Conservation (phyloP, 2,888 invertebrate species). For the Embidobia sp. region DNA sequence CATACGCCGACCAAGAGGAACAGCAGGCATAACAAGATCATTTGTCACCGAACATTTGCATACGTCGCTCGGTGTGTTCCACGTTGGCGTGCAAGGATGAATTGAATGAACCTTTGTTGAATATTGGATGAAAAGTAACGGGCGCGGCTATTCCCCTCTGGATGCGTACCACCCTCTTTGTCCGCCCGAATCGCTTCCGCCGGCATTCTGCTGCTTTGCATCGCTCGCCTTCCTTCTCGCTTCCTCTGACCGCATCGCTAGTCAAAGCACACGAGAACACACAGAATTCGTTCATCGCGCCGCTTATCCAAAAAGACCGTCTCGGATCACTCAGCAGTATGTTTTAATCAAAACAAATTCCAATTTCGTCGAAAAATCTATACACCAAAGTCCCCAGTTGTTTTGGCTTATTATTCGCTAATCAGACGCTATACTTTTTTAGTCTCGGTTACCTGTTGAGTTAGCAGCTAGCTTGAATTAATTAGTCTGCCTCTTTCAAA, state of each 20-base stretch:
- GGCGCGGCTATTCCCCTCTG: slow-evolving; percentile 68
- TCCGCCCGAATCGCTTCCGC: slow-evolving; percentile 46
- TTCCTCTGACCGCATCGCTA: slow-evolving; percentile 51
- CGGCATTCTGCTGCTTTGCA: slow-evolving; percentile 54
- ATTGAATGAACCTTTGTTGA: slow-evolving; percentile 77
- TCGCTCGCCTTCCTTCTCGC: slow-evolving; percentile 52
- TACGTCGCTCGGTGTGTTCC: slow-evolving; percentile 74
- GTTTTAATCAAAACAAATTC: slow-evolving; percentile 39
- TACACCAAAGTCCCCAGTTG: too few relatives aligned
- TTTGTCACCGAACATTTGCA: slow-evolving; percentile 79
- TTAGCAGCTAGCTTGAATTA: too few relatives aligned
- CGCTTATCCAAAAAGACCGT: slow-evolving; percentile 45
- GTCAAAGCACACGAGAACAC: slow-evolving; percentile 33
- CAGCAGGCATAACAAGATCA: slow-evolving; percentile 79
- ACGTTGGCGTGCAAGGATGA: slow-evolving; percentile 73
- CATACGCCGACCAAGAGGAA: slow-evolving; percentile 67
- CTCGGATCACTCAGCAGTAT: slow-evolving; percentile 17
- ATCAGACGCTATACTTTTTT: slow-evolving; percentile 11
- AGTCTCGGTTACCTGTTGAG: too few relatives aligned
- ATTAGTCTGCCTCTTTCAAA: too few relatives aligned
- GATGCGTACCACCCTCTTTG: slow-evolving; percentile 50
- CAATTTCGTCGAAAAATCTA: not conserved
- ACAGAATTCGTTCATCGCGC: slow-evolving; percentile 37
- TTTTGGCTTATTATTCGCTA: slow-evolving; percentile 2
- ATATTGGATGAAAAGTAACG: slow-evolving; percentile 77